Evolutionary conservation across 1,140 invertebrate species (phyloP).

Genomic region (Orchestia grillus): DNA sequence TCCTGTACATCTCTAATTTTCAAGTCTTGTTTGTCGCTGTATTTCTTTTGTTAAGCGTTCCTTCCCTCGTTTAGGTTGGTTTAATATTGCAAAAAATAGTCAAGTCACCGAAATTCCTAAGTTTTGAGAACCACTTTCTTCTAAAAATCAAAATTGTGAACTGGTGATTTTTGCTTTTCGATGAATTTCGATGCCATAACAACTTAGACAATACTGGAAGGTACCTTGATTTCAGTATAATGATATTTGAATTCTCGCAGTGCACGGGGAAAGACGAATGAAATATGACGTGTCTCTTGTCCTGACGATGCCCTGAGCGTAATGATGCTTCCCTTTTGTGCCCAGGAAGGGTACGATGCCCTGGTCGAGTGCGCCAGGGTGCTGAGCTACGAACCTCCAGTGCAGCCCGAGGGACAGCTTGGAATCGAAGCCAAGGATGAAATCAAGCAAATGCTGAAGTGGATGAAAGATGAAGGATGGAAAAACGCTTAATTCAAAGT

Average conservation of each 20-base stretch:
- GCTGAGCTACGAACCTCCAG: conserved; percentile 57
- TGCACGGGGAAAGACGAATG: not conserved
- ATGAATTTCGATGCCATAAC: not conserved
- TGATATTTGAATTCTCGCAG: not conserved
- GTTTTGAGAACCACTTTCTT: not conserved
- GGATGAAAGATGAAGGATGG: conserved; percentile 62
- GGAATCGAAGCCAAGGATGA: conserved; percentile 59
- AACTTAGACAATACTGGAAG: not conserved
- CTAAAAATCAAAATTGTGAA: too few relatives aligned
- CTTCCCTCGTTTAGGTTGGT: not conserved
- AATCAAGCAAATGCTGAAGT: conserved; percentile 53
- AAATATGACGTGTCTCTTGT: not conserved
- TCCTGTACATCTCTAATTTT: too few relatives aligned
- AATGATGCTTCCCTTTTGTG: not conserved
- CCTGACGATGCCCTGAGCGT: not conserved
- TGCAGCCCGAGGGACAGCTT: conserved; percentile 59
- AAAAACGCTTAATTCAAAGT: conserved; percentile 30
- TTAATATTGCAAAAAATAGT: not conserved
- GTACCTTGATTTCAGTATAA: not conserved
- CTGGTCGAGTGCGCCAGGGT: conserved; percentile 59
- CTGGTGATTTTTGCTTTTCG: too few relatives aligned
- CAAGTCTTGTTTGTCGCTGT: not conserved
- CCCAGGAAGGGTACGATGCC: conserved; percentile 45
- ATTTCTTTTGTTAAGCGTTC: not conserved
- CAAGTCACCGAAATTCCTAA: not conserved